Conservation (phyloP, 2,888 invertebrate species). For the Stenoptilia bipunctidactyla region DNA sequence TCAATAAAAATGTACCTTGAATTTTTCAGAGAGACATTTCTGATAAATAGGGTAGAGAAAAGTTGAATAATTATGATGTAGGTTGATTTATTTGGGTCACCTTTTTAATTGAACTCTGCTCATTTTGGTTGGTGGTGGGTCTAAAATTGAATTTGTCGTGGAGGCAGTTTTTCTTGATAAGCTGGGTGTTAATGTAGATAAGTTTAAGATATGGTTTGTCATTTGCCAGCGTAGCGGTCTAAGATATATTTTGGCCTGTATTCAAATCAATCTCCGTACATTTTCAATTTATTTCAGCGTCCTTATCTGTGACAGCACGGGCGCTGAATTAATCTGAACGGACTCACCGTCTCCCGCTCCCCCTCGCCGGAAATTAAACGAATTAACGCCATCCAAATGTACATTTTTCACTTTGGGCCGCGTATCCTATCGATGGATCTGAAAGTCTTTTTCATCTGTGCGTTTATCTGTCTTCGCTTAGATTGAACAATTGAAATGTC, state of each 20-base stretch:
- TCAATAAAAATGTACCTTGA: neutral
- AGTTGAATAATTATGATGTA: neutral
- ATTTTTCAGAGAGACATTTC: neutral
- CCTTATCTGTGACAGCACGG: constrained; percentile 67
- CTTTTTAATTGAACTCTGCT: constrained; percentile 27
- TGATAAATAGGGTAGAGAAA: neutral
- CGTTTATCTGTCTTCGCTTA: constrained; percentile 64
- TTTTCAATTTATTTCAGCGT: constrained; percentile 72
- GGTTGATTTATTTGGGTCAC: constrained; percentile 6
- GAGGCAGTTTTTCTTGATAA: constrained; percentile 31
- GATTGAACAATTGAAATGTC: constrained; percentile 68
- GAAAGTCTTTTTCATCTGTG: constrained; percentile 61
- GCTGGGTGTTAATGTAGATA: constrained; percentile 22
- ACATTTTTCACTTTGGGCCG: constrained; percentile 69
- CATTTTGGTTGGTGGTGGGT: constrained; percentile 27
- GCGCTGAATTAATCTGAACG: constrained; percentile 69
- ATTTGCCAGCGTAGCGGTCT: constrained; percentile 36
- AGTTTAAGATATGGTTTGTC: constrained; percentile 34
- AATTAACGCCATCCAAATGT: constrained; percentile 72
- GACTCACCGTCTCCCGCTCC: constrained; percentile 34
- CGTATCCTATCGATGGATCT: constrained; percentile 65
- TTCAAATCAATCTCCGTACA: constrained; percentile 72
- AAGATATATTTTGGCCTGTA: constrained; percentile 61
- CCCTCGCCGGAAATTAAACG: constrained; percentile 72
- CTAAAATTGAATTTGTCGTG: constrained; percentile 44